phyloP scores from a whole-genome alignment of 2,888 invertebrate genomes.

The Pristionchus entomophagus region DNA sequence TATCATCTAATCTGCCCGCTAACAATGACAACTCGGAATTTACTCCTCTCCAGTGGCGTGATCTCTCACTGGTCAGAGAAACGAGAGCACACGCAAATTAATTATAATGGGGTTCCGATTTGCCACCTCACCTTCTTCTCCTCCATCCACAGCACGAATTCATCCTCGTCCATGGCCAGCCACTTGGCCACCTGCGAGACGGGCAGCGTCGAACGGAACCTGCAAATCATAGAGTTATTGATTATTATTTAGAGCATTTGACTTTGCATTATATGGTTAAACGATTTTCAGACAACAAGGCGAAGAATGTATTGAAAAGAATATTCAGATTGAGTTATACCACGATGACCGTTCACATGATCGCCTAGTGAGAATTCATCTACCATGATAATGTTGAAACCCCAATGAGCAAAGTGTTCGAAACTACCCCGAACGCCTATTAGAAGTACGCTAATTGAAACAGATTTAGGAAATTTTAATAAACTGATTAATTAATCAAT shows the following conservation, averaged over 20 bases:
- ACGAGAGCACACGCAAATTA: neutral
- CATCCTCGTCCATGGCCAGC: slow-evolving; percentile 89
- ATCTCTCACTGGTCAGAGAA: neutral
- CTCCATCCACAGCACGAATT: slow-evolving; percentile 88
- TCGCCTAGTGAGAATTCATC: too few species aligned
- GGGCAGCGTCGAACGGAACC: slow-evolving; percentile 89
- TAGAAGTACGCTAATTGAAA: too few species aligned
- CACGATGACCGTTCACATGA: too few species aligned
- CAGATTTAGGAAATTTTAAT: neutral
- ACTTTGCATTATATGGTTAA: too few species aligned
- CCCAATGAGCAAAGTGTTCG: too few species aligned
- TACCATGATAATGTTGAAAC: too few species aligned
- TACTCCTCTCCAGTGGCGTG: neutral
- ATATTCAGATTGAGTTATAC: too few species aligned
- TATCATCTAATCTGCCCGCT: neutral
- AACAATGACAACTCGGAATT: neutral
- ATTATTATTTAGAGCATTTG: neutral
- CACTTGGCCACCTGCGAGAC: slow-evolving; percentile 89
- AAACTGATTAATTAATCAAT: too few species aligned
- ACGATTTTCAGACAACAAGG: too few species aligned
- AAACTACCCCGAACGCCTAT: neutral
- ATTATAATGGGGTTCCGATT: too few species aligned
- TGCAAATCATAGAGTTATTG: slow-evolving; percentile 52
- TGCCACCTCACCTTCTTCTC: slow-evolving; percentile 36
- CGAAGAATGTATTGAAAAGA: too few species aligned